These are phyloP conservation scores for Metalampra italica DNA, from an alignment of 2,888 invertebrate genomes.

Conservation along the genomic window DNA sequence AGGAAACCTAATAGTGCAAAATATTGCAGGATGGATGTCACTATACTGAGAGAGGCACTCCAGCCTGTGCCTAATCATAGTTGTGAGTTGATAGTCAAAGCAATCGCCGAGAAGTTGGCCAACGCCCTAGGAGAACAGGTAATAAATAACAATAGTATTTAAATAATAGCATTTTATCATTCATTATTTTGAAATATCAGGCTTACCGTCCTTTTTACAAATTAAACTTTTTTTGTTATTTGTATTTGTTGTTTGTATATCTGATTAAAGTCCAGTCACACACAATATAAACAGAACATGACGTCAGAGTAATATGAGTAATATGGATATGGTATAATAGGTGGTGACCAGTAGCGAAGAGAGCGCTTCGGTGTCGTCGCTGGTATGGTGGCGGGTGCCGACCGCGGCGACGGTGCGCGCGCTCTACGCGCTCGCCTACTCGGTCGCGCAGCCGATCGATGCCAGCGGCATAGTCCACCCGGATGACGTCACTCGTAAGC, in stretches of 20 bases:
- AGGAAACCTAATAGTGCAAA: background rate
- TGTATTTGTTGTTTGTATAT: too few species aligned
- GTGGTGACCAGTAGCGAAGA: constrained; percentile 60
- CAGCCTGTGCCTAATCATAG: constrained; percentile 89
- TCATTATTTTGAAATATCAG: too few species aligned
- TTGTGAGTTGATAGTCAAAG: constrained; percentile 90
- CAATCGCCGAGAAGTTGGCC: constrained; percentile 90
- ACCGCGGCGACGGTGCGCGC: constrained; percentile 65
- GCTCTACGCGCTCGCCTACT: constrained; percentile 59
- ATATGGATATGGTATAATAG: constrained; percentile 24
- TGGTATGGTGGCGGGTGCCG: constrained; percentile 69
- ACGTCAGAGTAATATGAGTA: too few species aligned
- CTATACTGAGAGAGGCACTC: constrained; percentile 89
- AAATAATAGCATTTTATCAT: too few species aligned
- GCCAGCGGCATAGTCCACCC: constrained; percentile 75
- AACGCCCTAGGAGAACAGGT: constrained; percentile 89
- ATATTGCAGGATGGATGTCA: constrained; percentile 69
- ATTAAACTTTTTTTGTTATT: too few species aligned
- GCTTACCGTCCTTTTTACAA: too few species aligned
- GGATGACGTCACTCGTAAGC: constrained; percentile 81
- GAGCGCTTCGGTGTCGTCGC: constrained; percentile 54
- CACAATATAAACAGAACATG: too few species aligned
- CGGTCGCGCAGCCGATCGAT: constrained; percentile 56
- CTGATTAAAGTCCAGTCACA: too few species aligned
- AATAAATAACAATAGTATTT: constrained; percentile 11